Base-by-base conservation (phyloP, 2,113 vertebrate species). In the Clarias batrachus region DNA sequence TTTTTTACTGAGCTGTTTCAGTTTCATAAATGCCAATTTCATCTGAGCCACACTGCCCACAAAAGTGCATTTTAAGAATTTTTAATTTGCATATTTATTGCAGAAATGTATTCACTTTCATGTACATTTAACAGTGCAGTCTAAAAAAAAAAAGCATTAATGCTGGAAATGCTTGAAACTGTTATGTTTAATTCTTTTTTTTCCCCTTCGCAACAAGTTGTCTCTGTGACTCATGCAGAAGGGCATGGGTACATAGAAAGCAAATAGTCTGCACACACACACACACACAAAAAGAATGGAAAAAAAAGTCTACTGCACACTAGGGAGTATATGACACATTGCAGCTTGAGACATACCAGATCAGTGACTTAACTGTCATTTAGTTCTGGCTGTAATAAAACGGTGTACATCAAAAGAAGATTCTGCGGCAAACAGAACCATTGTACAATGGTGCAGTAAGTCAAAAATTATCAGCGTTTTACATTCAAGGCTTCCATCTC, bases 301-400 rank as follows among this genome's bases (percentile, higher is more conserved):
- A 10, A 3, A 9, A 33, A 59, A 19, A 25, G 4, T 17, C 54
- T 3, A 16, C n/a, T 30, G 76, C n/a, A 27, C 76, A 57, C 16
- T 30, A 19, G 76, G 56, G 17, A 33, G 27, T 30, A 60, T 80
- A 33, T 80, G 78, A 60, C 27, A 37, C 30, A 60, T 13, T 60
- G 78, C 27, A 33, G 78, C 27, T 60, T 80, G 56, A 60, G 17
- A 59, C 16, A 23, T 19, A 79, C 54, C 52, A 80, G 77, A 80
- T 80, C 54, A 5, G 77, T 78, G 54, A 79, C 54, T 57, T 79
- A 79, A 59, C 27, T 30, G 77, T 80, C 77, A 60, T 17, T 60
- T 60, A 33, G 54, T 17, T 48, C 48, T 77, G 12, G 52, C 52
- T 27, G 25, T 56, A 76, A 76, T 76, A 52, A 41, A 73, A 9